Evolutionary conservation across 1,140 invertebrate species (phyloP).

Genomic region (Branchinecta lindahli): DNA sequence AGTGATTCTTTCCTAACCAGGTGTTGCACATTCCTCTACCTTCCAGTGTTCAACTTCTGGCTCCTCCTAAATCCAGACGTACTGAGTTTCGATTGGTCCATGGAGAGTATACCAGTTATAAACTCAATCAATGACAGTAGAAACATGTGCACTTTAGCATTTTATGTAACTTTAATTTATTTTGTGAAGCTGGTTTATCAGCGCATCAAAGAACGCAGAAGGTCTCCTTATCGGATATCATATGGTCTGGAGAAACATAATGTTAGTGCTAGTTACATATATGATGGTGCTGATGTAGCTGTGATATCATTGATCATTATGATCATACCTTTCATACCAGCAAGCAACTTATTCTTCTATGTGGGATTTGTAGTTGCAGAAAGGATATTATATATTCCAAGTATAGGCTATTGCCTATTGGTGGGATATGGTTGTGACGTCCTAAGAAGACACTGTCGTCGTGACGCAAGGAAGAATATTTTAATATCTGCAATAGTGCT

Average conservation of each 20-base stretch:
- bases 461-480: slow-evolving; percentile 23
- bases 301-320: slow-evolving; percentile 53
- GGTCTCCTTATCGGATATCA: not conserved
- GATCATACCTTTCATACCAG: slow-evolving; percentile 78
- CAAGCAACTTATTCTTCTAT: slow-evolving; percentile 83
- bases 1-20: slow-evolving; percentile 47
- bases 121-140: slow-evolving; percentile 51
- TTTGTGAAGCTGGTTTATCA: slow-evolving; percentile 12
- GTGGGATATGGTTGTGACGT: slow-evolving; percentile 47
- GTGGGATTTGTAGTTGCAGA: slow-evolving; percentile 95
- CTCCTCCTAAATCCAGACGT: slow-evolving; percentile 62
- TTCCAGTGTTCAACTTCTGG: slow-evolving; percentile 69
- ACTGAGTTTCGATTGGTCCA: slow-evolving; percentile 88
- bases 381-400: slow-evolving; percentile 83
- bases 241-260: slow-evolving; percentile 5
- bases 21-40: slow-evolving; percentile 66
- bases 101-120: slow-evolving; percentile 75
- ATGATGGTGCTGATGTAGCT: slow-evolving; percentile 20
- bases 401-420: slow-evolving; percentile 83
- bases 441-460: slow-evolving; percentile 24
- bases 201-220: not conserved
- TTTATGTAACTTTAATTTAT: slow-evolving; percentile 39
- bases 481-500: slow-evolving; percentile 35
- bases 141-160: slow-evolving; percentile 49
- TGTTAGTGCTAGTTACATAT: slow-evolving; percentile 3